Percentiles rank a stretch among this genome's conserved stretches.
These are phyloP conservation scores for Drosophila bifasciata DNA, from an alignment of 1,140 invertebrate genomes.

Conservation along the genomic window DNA sequence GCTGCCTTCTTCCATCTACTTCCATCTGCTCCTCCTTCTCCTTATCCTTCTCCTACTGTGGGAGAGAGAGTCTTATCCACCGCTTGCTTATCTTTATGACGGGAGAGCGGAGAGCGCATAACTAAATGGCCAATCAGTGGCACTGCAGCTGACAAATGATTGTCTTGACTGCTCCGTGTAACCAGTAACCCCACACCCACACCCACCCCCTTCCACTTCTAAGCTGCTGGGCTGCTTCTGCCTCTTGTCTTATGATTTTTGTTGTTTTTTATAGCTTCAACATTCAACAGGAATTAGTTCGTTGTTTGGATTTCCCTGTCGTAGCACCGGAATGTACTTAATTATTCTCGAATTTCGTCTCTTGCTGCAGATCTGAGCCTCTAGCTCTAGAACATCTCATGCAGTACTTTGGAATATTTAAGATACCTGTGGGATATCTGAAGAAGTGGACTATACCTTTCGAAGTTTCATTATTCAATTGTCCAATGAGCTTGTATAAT, in stretches of 20 bases:
- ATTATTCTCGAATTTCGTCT: slow-evolving; percentile 23
- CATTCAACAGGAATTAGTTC: slow-evolving; percentile 28
- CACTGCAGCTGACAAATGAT: slow-evolving; percentile 65
- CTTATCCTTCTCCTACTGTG: slow-evolving; percentile 4
- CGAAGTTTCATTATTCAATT: no score
- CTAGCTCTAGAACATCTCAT: not conserved
- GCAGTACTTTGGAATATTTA: no score
- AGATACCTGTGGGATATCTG: no score
- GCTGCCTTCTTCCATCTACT: not conserved
- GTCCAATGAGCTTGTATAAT: no score
- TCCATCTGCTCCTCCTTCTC: not conserved
- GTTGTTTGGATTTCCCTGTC: slow-evolving; percentile 14
- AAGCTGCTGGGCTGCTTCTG: no score
- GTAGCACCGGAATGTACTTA: slow-evolving; percentile 11
- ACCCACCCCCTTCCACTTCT: not conserved
- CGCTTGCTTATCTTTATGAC: slow-evolving; percentile 73
- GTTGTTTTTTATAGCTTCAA: slow-evolving; percentile 27
- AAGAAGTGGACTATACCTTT: no score
- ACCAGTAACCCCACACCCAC: not conserved
- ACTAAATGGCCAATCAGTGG: slow-evolving; percentile 74
- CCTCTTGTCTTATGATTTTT: slow-evolving; percentile 8
- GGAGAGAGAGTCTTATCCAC: slow-evolving; percentile 41
- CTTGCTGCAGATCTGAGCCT: not conserved
- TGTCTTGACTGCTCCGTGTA: slow-evolving; percentile 19
- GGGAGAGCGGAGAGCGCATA: slow-evolving; percentile 48